phyloP scores from a whole-genome alignment of 2,113 vertebrate species.

The Phalacrocorax brasilianus region DNA sequence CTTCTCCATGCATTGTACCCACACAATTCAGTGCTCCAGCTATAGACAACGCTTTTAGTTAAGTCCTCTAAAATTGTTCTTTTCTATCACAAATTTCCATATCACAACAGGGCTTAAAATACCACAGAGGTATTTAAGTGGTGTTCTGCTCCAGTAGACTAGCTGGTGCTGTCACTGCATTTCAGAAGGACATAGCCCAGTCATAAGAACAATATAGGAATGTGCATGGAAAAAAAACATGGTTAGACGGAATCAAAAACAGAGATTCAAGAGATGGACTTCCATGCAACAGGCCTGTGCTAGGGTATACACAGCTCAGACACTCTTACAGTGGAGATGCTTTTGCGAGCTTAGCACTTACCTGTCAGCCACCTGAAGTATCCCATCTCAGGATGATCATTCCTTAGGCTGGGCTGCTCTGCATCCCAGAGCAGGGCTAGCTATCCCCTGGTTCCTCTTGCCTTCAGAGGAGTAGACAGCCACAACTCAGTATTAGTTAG shows the following conservation, averaged over 20 bases:
- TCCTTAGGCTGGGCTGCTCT: background rate
- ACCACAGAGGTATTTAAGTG: background rate
- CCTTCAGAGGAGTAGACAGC: background rate
- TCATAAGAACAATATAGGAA: background rate
- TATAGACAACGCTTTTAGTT: background rate
- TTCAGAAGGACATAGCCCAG: background rate
- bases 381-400: background rate
- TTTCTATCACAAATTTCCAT: background rate
- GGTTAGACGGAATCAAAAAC: background rate
- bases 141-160: background rate
- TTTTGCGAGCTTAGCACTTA: background rate
- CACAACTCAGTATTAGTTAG: background rate
- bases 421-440: background rate
- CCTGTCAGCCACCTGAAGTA: background rate
- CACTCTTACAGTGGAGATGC: background rate
- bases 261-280: background rate
- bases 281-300: background rate
- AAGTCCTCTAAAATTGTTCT: background rate
- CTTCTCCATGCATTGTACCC: background rate
- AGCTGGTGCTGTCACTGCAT: background rate
- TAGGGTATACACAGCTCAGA: background rate
- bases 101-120: background rate
- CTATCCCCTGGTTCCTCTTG: background rate
- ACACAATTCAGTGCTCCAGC: background rate
- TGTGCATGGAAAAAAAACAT: background rate